A percentile compares a stretch with the other conserved stretches of the same genome.
phyloP scores from a whole-genome alignment of 2,888 invertebrate species.

The Mantis religiosa region DNA sequence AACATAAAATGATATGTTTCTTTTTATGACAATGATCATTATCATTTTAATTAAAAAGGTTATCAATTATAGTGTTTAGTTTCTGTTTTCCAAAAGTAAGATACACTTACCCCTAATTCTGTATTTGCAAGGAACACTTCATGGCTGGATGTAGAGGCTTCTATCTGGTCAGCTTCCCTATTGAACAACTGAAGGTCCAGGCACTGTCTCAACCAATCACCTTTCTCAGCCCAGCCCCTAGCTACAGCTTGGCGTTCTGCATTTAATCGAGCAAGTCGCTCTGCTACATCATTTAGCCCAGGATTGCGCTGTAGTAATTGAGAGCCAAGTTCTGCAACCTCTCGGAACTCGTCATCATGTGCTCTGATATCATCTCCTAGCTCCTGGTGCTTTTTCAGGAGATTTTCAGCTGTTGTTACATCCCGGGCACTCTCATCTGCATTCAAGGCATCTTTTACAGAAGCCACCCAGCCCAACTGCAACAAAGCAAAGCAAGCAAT shows the following conservation, averaged over 20 bases:
- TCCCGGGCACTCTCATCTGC: constrained; percentile 78
- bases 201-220: constrained; percentile 80
- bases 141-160: constrained; percentile 90
- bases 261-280: constrained; percentile 65
- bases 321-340: constrained; percentile 66
- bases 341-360: constrained; percentile 84
- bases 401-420: constrained; percentile 86
- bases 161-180: constrained; percentile 94
- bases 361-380: constrained; percentile 85
- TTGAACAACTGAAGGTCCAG: constrained; percentile 88
- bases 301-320: constrained; percentile 74
- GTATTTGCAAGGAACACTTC: constrained; percentile 88
- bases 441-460: constrained; percentile 72
- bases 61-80: not conserved
- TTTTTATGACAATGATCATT: not conserved
- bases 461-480: constrained; percentile 75
- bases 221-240: constrained; percentile 80
- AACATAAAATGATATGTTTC: not conserved
- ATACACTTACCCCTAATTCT: constrained; percentile 70
- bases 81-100: not conserved
- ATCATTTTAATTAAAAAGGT: not conserved
- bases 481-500: not conserved
- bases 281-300: constrained; percentile 68
- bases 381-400: constrained; percentile 87
- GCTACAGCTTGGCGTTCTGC: constrained; percentile 73